Evolutionary conservation across 2,888 invertebrate genomes (phyloP).

Genomic region (Callyntrura guangdongensis): DNA sequence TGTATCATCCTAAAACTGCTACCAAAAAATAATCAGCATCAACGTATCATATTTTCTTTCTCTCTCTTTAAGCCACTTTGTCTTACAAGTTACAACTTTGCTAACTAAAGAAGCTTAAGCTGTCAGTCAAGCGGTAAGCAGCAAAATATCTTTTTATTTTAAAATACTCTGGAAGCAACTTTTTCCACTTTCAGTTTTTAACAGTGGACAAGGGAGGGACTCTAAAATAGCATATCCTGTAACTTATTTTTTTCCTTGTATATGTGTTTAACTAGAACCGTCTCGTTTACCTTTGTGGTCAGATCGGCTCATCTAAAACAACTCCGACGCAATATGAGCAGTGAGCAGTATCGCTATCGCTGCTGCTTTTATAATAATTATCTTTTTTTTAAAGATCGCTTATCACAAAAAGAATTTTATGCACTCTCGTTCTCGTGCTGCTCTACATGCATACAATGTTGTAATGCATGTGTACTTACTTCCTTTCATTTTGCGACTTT

Average conservation of each 20-base stretch:
- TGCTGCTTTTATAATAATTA: conserved; percentile 24
- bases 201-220: neutral
- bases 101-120: neutral
- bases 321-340: neutral
- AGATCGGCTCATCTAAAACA: neutral
- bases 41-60: neutral
- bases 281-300: neutral
- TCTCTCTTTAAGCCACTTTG: conserved; percentile 29
- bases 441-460: neutral
- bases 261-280: no score
- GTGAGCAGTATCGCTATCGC: neutral
- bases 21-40: conserved; percentile 31
- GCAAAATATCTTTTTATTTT: neutral
- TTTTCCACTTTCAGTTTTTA: conserved; percentile 29
- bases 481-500: conserved; percentile 47
- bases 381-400: conserved; percentile 20
- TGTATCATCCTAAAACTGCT: neutral
- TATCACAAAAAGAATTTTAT: conserved; percentile 4
- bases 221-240: neutral
- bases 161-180: conserved; percentile 1
- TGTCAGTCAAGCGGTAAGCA: neutral
- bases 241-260: neutral
- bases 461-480: conserved; percentile 13
- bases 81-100: neutral
- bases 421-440: neutral